These are phyloP conservation scores for Trypoxylus dichotomus DNA, from an alignment of 1,140 invertebrate species.

Conservation along the genomic window DNA sequence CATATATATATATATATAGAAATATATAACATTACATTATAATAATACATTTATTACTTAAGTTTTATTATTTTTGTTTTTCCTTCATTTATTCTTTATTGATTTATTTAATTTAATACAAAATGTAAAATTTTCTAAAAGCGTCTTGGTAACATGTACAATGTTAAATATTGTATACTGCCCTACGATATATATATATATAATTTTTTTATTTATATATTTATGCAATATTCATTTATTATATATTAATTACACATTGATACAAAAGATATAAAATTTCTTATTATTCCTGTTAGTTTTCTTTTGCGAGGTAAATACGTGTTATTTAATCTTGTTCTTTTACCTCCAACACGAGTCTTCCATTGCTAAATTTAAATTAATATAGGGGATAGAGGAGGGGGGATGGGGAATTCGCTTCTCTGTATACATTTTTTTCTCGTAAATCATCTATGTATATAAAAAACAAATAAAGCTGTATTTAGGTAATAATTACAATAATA, in stretches of 20 bases:
- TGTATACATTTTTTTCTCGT: neutral
- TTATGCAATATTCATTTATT: slow-evolving; percentile 11
- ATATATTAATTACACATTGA: neutral
- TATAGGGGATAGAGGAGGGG: too few relatives aligned
- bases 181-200: slow-evolving; percentile 6
- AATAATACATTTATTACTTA: slow-evolving; percentile 9
- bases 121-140: slow-evolving; percentile 25
- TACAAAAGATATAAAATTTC: slow-evolving; percentile 23
- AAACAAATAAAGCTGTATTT: slow-evolving; percentile 4
- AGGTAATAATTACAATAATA: neutral
- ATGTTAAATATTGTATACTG: slow-evolving; percentile 15
- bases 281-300: neutral
- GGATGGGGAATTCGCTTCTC: too few relatives aligned
- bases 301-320: neutral
- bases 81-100: neutral
- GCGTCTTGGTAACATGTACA: slow-evolving; percentile 22
- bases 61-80: neutral
- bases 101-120: neutral
- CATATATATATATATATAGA: slow-evolving; percentile 6
- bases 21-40: slow-evolving; percentile 11
- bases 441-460: neutral
- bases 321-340: too few relatives aligned
- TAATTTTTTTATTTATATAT: neutral
- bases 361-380: too few relatives aligned
- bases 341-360: too few relatives aligned